Evolutionary conservation across 2,113 vertebrate species (phyloP), one percentile per base, ranked within the genome.

Genomic region (Neofelis nebulosa): DNA sequence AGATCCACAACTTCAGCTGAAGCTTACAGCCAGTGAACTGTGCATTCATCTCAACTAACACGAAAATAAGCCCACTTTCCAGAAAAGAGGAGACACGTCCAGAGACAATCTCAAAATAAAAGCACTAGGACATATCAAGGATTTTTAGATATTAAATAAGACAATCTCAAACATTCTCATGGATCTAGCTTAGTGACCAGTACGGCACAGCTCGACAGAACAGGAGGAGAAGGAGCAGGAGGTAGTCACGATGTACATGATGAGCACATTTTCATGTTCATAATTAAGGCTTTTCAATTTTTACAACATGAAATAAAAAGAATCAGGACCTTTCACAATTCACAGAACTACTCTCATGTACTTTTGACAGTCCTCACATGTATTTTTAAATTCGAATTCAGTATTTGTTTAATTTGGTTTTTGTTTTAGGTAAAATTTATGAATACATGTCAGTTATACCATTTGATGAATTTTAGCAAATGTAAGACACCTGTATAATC

Each of bases 341-440:
- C 33, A 93, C 12, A 91, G 55, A 88, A 63, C 25, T 68, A 48
- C 57, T 86, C 85, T 66, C 87, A 89, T 4, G 38, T 38, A 95
- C 36, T 91, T 63, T 38, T 85, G 78, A 52, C 33, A 82, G 7
- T 81, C 16, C 11, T 91, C 50, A 57, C 33, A 55, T 18, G 27
- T 86, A 41, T 66, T 71, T 96, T 88, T 96, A 68, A 82, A 50
- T 82, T 91, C 31, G 48, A 79, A 33, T 78, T 66, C 38, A 89
- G 18, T 85, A 71, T 68, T 63, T 71, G 55, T 71, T 66, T 68
- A 65, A 33, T 33, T 89, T 96, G 81, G 2, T 65, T 80, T 71
- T 76, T 41, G 11, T 82, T 65, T 68, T 94, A 84, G 16, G 79
- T 66, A 57, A 97, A 36, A 79, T 50, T 18, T 71, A 63, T 45